These are phyloP conservation scores for Sebastes jordani DNA, from an alignment of 2,797 vertebrate genomes.

Conservation along the genomic window DNA sequence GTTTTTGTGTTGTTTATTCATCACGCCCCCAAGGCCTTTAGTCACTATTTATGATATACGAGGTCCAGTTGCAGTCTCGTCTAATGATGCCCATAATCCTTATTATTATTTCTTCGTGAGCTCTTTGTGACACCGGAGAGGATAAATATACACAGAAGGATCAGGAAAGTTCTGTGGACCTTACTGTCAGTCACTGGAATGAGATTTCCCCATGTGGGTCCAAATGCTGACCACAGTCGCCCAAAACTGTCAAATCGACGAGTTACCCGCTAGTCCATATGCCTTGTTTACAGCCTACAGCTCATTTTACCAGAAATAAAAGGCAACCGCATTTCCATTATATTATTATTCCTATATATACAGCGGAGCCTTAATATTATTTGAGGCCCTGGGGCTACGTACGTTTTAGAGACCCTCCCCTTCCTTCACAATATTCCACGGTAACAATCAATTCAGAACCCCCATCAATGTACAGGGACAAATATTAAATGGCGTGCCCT, in stretches of 20 bases:
- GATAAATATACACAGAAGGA: not conserved
- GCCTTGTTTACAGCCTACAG: not conserved
- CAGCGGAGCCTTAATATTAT: too few species aligned
- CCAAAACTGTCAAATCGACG: not conserved
- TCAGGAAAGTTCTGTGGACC: not conserved
- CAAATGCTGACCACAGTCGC: not conserved
- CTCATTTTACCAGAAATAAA: not conserved
- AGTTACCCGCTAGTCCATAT: not conserved
- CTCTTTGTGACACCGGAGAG: not conserved
- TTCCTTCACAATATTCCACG: too few species aligned
- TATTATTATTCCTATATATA: not conserved
- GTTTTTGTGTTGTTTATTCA: too few species aligned
- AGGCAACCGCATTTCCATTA: not conserved
- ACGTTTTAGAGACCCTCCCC: too few species aligned
- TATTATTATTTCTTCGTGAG: not conserved
- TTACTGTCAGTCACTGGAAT: not conserved
- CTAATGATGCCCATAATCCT: not conserved
- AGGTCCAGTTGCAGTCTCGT: not conserved
- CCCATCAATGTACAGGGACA: too few species aligned
- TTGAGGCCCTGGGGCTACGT: too few species aligned
- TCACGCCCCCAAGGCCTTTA: too few species aligned
- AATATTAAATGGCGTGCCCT: too few species aligned
- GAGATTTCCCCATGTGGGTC: not conserved
- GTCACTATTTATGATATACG: not conserved
- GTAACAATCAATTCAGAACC: too few species aligned